A percentile compares a stretch with the other conserved stretches of the same genome.
phyloP scores from a whole-genome alignment of 1,140 invertebrate species.

The Microplitis mediator region DNA sequence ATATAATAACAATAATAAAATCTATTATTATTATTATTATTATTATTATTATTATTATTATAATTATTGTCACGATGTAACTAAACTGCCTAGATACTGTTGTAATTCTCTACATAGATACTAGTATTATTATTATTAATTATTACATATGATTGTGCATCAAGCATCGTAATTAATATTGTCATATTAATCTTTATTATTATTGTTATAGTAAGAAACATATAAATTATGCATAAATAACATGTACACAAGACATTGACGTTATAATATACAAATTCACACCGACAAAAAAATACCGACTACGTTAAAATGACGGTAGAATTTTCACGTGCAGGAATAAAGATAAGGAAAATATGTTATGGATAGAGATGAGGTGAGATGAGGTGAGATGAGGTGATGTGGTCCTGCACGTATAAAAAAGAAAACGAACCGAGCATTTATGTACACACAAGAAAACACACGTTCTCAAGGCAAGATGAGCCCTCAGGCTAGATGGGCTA shows the following conservation, averaged over 20 bases:
- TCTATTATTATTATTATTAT: too few species aligned
- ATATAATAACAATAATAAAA: too few species aligned
- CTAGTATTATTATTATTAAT: background rate
- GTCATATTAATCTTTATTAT: constrained; percentile 39
- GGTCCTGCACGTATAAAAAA: constrained; percentile 16
- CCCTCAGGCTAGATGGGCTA: background rate
- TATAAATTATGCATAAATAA: background rate
- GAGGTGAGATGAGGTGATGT: too few species aligned
- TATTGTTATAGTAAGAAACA: constrained; percentile 17
- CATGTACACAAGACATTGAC: background rate
- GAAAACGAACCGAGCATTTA: constrained; percentile 8
- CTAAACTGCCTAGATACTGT: background rate
- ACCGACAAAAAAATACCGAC: too few species aligned
- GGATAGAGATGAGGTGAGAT: too few species aligned
- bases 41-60: too few species aligned
- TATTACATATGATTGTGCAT: background rate
- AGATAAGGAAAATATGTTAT: too few species aligned
- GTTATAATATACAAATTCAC: too few species aligned
- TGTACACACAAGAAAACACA: constrained; percentile 15
- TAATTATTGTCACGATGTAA: too few species aligned
- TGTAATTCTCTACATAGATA: background rate
- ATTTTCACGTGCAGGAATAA: too few species aligned
- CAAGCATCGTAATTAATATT: background rate
- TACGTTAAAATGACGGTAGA: too few species aligned
- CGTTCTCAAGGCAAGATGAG: background rate